phyloP scores from a whole-genome alignment of 2,888 invertebrate genomes.

The Diaphora mendica region DNA sequence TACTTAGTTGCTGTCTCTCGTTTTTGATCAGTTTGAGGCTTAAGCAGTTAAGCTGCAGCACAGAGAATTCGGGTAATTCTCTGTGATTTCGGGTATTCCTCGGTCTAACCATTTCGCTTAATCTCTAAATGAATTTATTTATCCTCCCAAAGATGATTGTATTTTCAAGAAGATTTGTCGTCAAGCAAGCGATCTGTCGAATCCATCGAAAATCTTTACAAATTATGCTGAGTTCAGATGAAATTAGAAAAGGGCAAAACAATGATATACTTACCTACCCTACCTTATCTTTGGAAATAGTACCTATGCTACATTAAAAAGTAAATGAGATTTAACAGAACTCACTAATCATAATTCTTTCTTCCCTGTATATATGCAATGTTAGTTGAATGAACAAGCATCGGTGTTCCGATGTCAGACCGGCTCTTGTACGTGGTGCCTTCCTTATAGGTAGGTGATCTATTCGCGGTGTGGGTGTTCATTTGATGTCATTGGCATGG shows the following conservation, averaged over 20 bases:
- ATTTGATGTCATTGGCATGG: conserved; percentile 6
- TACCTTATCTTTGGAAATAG: not conserved
- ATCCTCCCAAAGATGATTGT: not conserved
- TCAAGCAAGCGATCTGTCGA: not conserved
- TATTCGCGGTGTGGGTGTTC: not conserved
- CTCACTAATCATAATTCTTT: not conserved
- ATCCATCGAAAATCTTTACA: not conserved
- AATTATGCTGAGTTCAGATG: not conserved
- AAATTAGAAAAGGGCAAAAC: not conserved
- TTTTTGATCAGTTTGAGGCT: not conserved
- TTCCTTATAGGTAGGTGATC: not conserved
- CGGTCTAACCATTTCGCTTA: not conserved
- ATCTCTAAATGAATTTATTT: not conserved
- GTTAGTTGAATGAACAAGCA: not conserved
- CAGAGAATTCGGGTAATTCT: not conserved
- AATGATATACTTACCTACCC: not conserved
- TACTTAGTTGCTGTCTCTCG: not conserved
- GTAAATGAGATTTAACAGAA: not conserved
- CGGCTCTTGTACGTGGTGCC: not conserved
- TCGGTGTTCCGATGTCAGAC: not conserved
- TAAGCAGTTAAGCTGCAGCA: not conserved
- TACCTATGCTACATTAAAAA: not conserved
- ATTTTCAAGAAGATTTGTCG: not conserved
- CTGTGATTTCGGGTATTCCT: not conserved
- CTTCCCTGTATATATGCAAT: not conserved